phyloP scores from a whole-genome alignment of 2,888 invertebrate genomes.

The Toxonevra muliebris region DNA sequence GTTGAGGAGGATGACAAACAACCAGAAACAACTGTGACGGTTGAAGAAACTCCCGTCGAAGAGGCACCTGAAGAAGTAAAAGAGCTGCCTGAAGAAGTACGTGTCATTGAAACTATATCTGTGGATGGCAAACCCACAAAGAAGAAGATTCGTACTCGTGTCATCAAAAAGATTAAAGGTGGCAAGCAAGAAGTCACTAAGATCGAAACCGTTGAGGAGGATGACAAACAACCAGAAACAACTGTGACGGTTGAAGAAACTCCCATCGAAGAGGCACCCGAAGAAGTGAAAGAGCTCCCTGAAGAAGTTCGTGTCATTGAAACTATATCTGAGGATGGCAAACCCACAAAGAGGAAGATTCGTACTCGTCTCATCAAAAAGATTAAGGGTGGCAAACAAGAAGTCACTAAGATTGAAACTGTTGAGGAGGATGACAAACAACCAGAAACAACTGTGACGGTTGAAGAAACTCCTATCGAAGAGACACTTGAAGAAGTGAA shows the following conservation, averaged over 20 bases:
- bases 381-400: slow-evolving; percentile 28
- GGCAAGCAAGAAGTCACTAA: slow-evolving; percentile 32
- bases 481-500: slow-evolving; percentile 13
- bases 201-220: slow-evolving; percentile 27
- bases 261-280: slow-evolving; percentile 12
- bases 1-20: slow-evolving; percentile 30
- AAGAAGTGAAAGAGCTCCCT: slow-evolving; percentile 17
- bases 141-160: slow-evolving; percentile 23
- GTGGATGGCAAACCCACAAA: slow-evolving; percentile 31
- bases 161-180: slow-evolving; percentile 30
- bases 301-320: slow-evolving; percentile 29
- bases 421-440: slow-evolving; percentile 32
- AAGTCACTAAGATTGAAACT: slow-evolving; percentile 32
- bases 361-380: slow-evolving; percentile 31
- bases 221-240: slow-evolving; percentile 27
- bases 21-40: slow-evolving; percentile 28
- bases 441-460: slow-evolving; percentile 28
- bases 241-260: slow-evolving; percentile 29
- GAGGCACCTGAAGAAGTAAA: slow-evolving; percentile 17
- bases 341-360: slow-evolving; percentile 30
- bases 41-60: slow-evolving; percentile 26
- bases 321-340: slow-evolving; percentile 27
- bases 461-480: slow-evolving; percentile 27
- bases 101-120: slow-evolving; percentile 22
- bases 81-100: slow-evolving; percentile 27